phyloP scores from a whole-genome alignment of 2,888 invertebrate genomes.

The Cryptosula pallasiana region DNA sequence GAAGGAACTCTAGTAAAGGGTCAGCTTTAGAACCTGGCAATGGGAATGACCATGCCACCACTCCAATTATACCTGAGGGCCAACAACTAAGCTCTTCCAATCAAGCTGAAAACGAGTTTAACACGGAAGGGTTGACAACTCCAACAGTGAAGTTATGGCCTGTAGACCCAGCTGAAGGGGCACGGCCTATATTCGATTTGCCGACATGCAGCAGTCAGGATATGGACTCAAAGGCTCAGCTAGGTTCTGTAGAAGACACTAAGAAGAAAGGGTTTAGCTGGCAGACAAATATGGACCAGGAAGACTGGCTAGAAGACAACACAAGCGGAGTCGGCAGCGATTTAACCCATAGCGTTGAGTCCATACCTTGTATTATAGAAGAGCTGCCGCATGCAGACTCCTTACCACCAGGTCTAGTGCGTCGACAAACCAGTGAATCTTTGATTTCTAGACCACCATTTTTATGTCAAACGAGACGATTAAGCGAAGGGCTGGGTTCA shows the following conservation, averaged over 20 bases:
- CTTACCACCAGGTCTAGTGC: not conserved
- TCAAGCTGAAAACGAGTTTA: not conserved
- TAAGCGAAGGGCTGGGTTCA: not conserved
- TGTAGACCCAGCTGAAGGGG: not conserved
- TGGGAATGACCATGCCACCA: not conserved
- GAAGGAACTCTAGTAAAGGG: not conserved
- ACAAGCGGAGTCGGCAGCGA: not conserved
- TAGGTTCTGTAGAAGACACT: not conserved
- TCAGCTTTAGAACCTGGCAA: not conserved
- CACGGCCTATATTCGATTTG: not conserved
- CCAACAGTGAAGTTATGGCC: slow-evolving; percentile 17
- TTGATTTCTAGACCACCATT: slow-evolving; percentile 7
- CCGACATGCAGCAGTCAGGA: not conserved
- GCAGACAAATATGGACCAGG: not conserved
- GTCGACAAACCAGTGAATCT: not conserved
- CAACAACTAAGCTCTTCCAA: not conserved
- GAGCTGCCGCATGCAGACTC: not conserved
- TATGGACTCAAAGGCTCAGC: not conserved
- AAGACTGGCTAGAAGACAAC: not conserved
- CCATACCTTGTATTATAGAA: not conserved
- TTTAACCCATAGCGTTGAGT: not conserved
- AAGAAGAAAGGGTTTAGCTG: not conserved
- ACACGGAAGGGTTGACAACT: not conserved
- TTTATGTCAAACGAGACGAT: not conserved
- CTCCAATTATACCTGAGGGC: not conserved